A percentile compares a stretch with the other conserved stretches of the same genome.
phyloP scores from a whole-genome alignment of 2,888 invertebrate species.

The Megamerina dolium region DNA sequence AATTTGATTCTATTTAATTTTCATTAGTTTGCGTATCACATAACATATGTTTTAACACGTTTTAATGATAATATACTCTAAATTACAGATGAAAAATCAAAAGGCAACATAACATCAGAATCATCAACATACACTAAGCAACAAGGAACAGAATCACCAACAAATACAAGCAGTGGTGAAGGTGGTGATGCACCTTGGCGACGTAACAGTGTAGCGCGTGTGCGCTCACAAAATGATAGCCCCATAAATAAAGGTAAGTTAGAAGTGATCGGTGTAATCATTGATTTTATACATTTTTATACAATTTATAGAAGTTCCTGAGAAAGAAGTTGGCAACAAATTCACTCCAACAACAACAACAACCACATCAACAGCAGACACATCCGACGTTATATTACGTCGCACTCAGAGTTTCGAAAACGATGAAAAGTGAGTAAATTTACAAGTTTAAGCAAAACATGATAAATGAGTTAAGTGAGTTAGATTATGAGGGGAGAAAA shows the following conservation, averaged over 20 bases:
- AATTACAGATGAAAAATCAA: slow-evolving; percentile 38
- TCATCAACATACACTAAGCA: too few relatives aligned
- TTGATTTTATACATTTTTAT: slow-evolving; percentile 1
- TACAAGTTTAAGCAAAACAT: too few relatives aligned
- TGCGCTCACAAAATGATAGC: slow-evolving; percentile 52
- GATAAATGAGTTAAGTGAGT: too few relatives aligned
- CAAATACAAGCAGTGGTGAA: too few relatives aligned
- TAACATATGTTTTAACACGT: too few relatives aligned
- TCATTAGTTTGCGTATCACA: slow-evolving; percentile 6
- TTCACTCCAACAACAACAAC: slow-evolving; percentile 32
- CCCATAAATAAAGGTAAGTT: slow-evolving; percentile 53
- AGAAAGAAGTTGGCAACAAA: slow-evolving; percentile 53
- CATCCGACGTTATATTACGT: slow-evolving; percentile 65
- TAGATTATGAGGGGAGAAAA: too few relatives aligned
- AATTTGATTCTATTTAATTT: slow-evolving; percentile 3
- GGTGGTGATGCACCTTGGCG: slow-evolving; percentile 63
- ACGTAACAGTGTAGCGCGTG: slow-evolving; percentile 56
- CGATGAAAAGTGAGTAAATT: slow-evolving; percentile 75
- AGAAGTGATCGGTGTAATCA: too few relatives aligned
- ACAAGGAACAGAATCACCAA: too few relatives aligned
- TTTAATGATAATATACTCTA: too few relatives aligned
- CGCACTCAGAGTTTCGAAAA: slow-evolving; percentile 83
- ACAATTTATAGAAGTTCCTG: slow-evolving; percentile 51
- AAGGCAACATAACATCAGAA: slow-evolving; percentile 41
- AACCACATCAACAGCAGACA: slow-evolving; percentile 42